Evolutionary conservation across 2,888 invertebrate genomes (phyloP), one percentile per base, ranked within the genome.

Genomic region (Lacanobia oleracea): DNA sequence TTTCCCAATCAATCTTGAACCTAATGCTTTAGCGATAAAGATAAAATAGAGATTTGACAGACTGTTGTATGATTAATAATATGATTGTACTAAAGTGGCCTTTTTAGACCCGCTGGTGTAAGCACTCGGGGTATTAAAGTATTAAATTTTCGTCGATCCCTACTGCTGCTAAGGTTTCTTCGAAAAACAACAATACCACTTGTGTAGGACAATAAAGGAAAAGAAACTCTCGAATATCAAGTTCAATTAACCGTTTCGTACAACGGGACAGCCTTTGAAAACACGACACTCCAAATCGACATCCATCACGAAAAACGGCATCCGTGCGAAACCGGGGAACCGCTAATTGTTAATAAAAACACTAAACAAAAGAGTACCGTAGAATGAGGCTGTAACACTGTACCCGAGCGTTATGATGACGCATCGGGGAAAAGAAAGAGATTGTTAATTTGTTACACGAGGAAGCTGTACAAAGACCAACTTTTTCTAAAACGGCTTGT

Each of bases 321-420:
- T 67, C 81, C 84, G 81, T 77, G 84, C 81, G 83, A 81, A 83
- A 72, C 81, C 57, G 43, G 74, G 65, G 65, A 62, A 71, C 74
- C 74, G 86, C 74, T 81, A 75, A 83, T 83, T 83, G 69, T 73
- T 79, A 75, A 66, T 71, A 76, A 77, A 76, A 83, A 80, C 67
- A 79, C 18, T 63, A 75, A 67, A 86, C 86, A 86, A 83, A 83
- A 60, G 84, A 83, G 60, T 77, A 83, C 86, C 62, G 72, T 86
- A 76, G 70, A 12, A 10, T 50, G 23, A 61, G 54, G 8, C 59
- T 21, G 51, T 59, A 70, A 5, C 16, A 48, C 53, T 27, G 18
- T 48, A 18, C 68, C 14, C 14, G 45, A 45, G 14, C 14, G 37
- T 12, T 59, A 33, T 7, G 18, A 57, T 57, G 78, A 50, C 70